Evolutionary conservation across 2,113 vertebrate species (phyloP).

Genomic region (Arothron firmamentum): DNA sequence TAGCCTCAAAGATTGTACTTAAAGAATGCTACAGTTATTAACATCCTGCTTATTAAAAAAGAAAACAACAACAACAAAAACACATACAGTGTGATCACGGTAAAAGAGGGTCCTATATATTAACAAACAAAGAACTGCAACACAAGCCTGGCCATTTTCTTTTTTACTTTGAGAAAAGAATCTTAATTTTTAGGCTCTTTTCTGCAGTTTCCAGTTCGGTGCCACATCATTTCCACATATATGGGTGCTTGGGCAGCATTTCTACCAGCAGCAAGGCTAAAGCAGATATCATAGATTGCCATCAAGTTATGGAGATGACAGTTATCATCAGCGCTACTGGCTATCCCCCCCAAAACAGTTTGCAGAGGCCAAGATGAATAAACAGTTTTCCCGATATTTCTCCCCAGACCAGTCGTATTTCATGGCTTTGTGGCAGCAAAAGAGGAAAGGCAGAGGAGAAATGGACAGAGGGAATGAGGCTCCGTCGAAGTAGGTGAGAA

Average conservation of each 20-base stretch:
- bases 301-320: conserved; percentile 63
- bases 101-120: too few relatives aligned
- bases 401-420: conserved; percentile 39
- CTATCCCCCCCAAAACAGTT: conserved; percentile 58
- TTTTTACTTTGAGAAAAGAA: too few relatives aligned
- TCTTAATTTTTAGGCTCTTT: not conserved
- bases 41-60: not conserved
- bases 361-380: conserved; percentile 60
- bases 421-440: conserved; percentile 32
- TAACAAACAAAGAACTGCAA: too few relatives aligned
- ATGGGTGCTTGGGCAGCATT: conserved; percentile 21
- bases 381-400: conserved; percentile 58
- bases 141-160: too few relatives aligned
- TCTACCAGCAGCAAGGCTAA: conserved; percentile 29
- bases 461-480: conserved; percentile 36
- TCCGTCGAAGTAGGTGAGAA: conserved; percentile 23
- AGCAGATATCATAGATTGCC: conserved; percentile 47
- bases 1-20: conserved; percentile 43
- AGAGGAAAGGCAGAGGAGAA: conserved; percentile 39
- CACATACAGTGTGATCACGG: not conserved
- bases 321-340: conserved; percentile 62
- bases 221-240: conserved; percentile 26
- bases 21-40: conserved; percentile 33
- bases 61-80: too few relatives aligned
- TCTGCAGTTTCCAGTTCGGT: conserved; percentile 24